Evolutionary conservation across 2,797 vertebrate genomes (phyloP).

Genomic region (Glyptemys insculpta): DNA sequence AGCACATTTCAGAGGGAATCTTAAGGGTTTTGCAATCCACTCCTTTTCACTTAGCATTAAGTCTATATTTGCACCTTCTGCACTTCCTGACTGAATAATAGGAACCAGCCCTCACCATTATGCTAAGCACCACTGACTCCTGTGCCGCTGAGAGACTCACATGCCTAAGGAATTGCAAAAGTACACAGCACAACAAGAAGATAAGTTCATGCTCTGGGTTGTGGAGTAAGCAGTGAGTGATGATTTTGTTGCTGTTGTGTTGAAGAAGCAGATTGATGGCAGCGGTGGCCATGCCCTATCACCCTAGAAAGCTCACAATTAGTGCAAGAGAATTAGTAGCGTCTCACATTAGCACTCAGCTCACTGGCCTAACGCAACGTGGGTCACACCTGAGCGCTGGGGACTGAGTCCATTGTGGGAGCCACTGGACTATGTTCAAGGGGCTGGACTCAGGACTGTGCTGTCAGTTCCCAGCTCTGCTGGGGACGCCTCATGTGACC

Average conservation of each 20-base stretch:
- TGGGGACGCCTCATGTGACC: not conserved
- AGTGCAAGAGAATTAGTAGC: not conserved
- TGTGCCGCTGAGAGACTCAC: not conserved
- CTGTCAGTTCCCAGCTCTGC: not conserved
- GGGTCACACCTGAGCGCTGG: not conserved
- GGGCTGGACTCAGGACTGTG: not conserved
- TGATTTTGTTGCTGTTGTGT: not conserved
- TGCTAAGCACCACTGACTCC: not conserved
- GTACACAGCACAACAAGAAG: not conserved
- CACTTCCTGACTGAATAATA: not conserved
- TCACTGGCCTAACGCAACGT: not conserved
- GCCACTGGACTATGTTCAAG: no score
- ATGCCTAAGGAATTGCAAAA: not conserved
- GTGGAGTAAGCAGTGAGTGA: not conserved
- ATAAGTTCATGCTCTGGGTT: not conserved
- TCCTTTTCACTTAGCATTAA: slow-evolving; percentile 18
- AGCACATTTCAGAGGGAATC: not conserved
- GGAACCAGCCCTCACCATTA: not conserved
- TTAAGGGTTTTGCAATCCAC: not conserved
- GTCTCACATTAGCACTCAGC: not conserved
- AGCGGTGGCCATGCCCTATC: no score
- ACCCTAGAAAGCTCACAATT: not conserved
- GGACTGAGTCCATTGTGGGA: not conserved
- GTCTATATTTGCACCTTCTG: slow-evolving; percentile 5
- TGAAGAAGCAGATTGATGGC: not conserved